Conservation (phyloP, 2,797 vertebrate genomes). For the Pipistrellus pipistrellus region DNA sequence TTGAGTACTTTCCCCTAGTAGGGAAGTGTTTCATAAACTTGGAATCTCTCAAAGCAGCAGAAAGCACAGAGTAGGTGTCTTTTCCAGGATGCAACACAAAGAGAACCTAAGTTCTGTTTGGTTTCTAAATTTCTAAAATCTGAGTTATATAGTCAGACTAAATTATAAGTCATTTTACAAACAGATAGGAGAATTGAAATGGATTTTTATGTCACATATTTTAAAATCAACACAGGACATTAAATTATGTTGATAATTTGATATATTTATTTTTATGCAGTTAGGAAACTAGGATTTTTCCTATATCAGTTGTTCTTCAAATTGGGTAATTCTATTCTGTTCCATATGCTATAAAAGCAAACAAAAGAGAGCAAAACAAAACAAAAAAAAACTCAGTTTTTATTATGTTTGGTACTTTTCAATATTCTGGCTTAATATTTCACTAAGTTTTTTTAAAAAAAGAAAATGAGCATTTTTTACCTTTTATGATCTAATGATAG, state of each 20-base stretch:
- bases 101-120: background rate
- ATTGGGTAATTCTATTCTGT: background rate
- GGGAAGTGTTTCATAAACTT: background rate
- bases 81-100: background rate
- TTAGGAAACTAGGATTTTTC: background rate
- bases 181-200: background rate
- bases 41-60: background rate
- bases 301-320: background rate
- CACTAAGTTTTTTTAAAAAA: background rate
- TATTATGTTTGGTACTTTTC: background rate
- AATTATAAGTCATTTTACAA: conserved; percentile 14
- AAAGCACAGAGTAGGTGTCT: background rate
- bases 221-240: background rate
- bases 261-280: background rate
- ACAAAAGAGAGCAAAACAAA: conserved; percentile 18
- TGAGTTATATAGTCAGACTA: background rate
- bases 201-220: conserved; percentile 5
- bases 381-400: background rate
- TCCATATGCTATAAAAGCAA: background rate
- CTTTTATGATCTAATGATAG: background rate
- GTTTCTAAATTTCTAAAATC: conserved; percentile 21
- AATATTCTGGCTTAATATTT: conserved; percentile 12
- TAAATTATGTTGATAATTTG: background rate
- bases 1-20: background rate
- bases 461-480: background rate